phyloP scores from a whole-genome alignment of 1,140 invertebrate genomes.

The Drosophila pectinifera region DNA sequence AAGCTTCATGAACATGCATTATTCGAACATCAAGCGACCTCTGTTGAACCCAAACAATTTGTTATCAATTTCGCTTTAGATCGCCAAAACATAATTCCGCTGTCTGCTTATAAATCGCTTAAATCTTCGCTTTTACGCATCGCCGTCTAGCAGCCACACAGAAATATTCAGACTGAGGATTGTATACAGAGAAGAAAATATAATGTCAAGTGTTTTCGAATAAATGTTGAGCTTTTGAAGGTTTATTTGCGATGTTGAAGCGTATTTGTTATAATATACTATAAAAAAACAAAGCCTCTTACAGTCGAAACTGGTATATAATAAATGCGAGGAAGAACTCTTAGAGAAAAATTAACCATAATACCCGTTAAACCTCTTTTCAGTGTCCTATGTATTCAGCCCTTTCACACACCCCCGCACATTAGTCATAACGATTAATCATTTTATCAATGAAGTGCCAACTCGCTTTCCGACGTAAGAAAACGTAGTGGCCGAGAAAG shows the following conservation, averaged over 20 bases:
- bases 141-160: conserved; percentile 54
- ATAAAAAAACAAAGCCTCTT: no score
- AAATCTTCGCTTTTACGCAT: conserved; percentile 67
- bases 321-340: accelerated
- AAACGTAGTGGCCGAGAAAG: conserved; percentile 15
- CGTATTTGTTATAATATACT: no score
- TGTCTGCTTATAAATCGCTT: conserved; percentile 66
- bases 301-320: no score
- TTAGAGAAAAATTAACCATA: not conserved
- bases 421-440: conserved; percentile 78
- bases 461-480: conserved; percentile 46
- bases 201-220: not conserved
- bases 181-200: conserved; percentile 4
- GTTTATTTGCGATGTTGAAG: no score
- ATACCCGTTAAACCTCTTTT: not conserved
- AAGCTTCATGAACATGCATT: not conserved
- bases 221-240: not conserved
- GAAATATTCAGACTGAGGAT: conserved; percentile 4
- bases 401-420: conserved; percentile 3
- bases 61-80: conserved; percentile 34
- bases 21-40: conserved; percentile 19
- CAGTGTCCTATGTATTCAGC: not conserved
- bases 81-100: conserved; percentile 27
- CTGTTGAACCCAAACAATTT: conserved; percentile 24
- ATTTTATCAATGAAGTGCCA: conserved; percentile 80